These are phyloP conservation scores for Drosophila pruinosa DNA, from an alignment of 1,140 invertebrate species.

Conservation along the genomic window DNA sequence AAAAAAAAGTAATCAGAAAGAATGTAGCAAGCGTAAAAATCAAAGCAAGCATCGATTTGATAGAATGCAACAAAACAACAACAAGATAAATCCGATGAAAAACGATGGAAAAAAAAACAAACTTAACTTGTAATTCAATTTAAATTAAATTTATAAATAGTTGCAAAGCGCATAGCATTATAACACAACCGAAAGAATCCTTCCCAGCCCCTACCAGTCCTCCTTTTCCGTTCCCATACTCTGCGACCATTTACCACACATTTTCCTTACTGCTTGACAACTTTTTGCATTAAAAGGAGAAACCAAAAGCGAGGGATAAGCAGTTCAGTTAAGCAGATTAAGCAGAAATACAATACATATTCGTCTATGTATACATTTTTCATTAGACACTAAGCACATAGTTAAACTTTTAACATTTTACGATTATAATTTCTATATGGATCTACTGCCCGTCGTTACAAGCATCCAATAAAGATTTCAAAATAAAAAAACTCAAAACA, in stretches of 20 bases:
- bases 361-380: slow-evolving; percentile 83
- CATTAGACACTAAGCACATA: slow-evolving; percentile 82
- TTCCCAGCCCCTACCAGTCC: neutral
- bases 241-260: neutral
- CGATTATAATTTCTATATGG: slow-evolving; percentile 82
- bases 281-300: slow-evolving; percentile 40
- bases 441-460: slow-evolving; percentile 82
- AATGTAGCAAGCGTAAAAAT: slow-evolving; percentile 67
- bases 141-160: slow-evolving; percentile 81
- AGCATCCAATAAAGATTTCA: slow-evolving; percentile 83
- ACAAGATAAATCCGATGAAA: slow-evolving; percentile 31
- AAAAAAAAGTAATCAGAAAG: slow-evolving; percentile 45
- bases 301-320: slow-evolving; percentile 54
- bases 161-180: slow-evolving; percentile 72
- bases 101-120: slow-evolving; percentile 8
- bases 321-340: slow-evolving; percentile 41
- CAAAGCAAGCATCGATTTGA: slow-evolving; percentile 65
- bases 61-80: slow-evolving; percentile 53
- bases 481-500: slow-evolving; percentile 35
- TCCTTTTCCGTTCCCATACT: neutral
- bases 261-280: slow-evolving; percentile 36
- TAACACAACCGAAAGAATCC: slow-evolving; percentile 52
- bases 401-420: slow-evolving; percentile 83
- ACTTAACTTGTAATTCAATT: slow-evolving; percentile 74
- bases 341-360: slow-evolving; percentile 74